Base-by-base conservation (phyloP, 2,113 vertebrate species). In the Zapornia atra region DNA sequence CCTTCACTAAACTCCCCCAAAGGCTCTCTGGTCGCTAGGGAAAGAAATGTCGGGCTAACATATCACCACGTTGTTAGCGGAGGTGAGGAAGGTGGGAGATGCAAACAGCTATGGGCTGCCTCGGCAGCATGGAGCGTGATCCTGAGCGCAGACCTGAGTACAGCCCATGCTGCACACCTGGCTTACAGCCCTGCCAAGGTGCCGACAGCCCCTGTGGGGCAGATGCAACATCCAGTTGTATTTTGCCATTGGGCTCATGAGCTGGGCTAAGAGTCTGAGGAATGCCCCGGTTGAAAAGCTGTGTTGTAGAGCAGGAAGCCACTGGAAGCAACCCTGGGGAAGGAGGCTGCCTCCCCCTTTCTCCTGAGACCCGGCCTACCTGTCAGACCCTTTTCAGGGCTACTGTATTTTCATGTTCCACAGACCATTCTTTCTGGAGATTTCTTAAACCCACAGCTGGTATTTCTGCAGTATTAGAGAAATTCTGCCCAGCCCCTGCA, bases 161-260 rank as follows among this genome's bases (percentile, higher is more conserved):
- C 16, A 12, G 38, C 0, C 0, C 9, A 9, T 22, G 31, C 42
- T 54, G n/a, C 0, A 1, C 36, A 3, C 36, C 26, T 0, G 0
- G 5, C 4, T n/a, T 5, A 6, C 7, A 36, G 65, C 57, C 24
- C 85, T 70, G 65, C 56, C 34, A 15, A 12, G 26, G 40, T 0
- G 0, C 2, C 69, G 33, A 14, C 42, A 20, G 48, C 8, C 18
- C 28, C 69, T 0, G 1, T 3, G 29, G 14, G 42, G 15, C 42
- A 44, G 42, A 44, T 44, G 17, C 42, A 44, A 17, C 42, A 44
- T 2, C 57, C 1, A 2, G 4, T 11, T 48, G 11, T 28, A 11
- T 70, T 70, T 63, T 53, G 28, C 59, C 34, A 22, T 26, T 48
- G 29, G n/a, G 11, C 22, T 68, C 15, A 1, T 3, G 15, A 22